These are phyloP conservation scores for Hermetia illucens DNA, from an alignment of 1,140 invertebrate genomes.

Conservation along the genomic window DNA sequence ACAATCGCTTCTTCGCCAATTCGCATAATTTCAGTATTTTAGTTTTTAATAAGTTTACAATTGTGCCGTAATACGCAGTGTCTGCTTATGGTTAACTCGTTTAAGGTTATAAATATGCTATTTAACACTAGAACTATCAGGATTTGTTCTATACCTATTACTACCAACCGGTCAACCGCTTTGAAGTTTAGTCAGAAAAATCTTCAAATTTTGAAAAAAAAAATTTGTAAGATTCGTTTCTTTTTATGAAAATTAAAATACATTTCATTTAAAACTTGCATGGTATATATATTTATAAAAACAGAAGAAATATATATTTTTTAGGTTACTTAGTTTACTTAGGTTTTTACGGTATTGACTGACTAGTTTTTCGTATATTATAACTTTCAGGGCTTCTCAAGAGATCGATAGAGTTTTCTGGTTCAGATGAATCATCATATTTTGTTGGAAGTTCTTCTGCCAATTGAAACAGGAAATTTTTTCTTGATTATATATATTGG, in stretches of 20 bases:
- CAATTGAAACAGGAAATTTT: not conserved
- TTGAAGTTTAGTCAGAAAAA: not conserved
- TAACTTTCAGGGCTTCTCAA: too few relatives aligned
- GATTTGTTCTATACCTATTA: not conserved
- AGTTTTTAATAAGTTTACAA: too few relatives aligned
- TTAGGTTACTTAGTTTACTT: not conserved
- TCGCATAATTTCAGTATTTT: too few relatives aligned
- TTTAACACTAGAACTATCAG: not conserved
- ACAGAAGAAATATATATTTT: not conserved
- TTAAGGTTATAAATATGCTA: too few relatives aligned
- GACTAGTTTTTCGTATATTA: not conserved
- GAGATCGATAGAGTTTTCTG: not conserved
- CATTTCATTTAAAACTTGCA: not conserved
- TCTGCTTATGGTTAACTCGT: too few relatives aligned
- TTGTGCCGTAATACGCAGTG: too few relatives aligned
- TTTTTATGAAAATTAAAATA: not conserved
- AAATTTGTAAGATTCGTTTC: not conserved
- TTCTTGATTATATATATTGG: not conserved
- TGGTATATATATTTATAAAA: not conserved
- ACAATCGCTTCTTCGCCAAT: too few relatives aligned
- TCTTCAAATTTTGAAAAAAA: slow-evolving; percentile 1
- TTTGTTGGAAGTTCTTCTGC: not conserved
- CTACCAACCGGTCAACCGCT: slow-evolving; percentile 1
- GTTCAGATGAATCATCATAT: not conserved
- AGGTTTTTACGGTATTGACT: not conserved